These are phyloP conservation scores for Dicerorhinus sumatrensis DNA, from an alignment of 2,113 vertebrate genomes.

Conservation along the genomic window DNA sequence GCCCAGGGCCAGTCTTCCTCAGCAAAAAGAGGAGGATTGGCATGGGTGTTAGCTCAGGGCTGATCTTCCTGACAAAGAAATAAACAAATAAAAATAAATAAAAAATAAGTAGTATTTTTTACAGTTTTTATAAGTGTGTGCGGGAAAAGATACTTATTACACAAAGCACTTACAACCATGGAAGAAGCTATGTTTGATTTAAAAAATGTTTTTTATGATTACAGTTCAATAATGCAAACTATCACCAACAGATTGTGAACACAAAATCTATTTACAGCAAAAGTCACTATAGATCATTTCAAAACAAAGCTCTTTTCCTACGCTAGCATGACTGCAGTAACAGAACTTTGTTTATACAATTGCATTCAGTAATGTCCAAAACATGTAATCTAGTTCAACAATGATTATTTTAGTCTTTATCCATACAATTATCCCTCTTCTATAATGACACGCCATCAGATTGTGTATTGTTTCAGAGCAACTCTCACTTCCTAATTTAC, in stretches of 20 bases:
- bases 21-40: too few relatives aligned
- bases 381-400: background rate
- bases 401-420: slow-evolving; percentile 15
- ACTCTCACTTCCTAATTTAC: slow-evolving; percentile 33
- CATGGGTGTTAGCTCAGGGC: too few relatives aligned
- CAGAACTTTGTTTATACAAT: slow-evolving; percentile 10
- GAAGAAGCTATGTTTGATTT: background rate
- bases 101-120: background rate
- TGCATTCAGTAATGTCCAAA: background rate
- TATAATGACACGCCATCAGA: background rate
- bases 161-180: background rate
- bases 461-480: background rate
- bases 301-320: background rate
- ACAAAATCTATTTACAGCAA: slow-evolving; percentile 12
- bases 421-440: background rate
- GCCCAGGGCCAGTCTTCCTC: too few relatives aligned
- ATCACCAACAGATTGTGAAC: background rate
- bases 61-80: too few relatives aligned
- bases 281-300: background rate
- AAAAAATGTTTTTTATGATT: slow-evolving; percentile 7
- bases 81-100: too few relatives aligned
- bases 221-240: background rate
- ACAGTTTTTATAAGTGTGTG: background rate
- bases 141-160: background rate
- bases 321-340: background rate